Evolutionary conservation across 2,797 vertebrate genomes (phyloP), one percentile per base, ranked within the genome.

Genomic region (Botia kubotai): DNA sequence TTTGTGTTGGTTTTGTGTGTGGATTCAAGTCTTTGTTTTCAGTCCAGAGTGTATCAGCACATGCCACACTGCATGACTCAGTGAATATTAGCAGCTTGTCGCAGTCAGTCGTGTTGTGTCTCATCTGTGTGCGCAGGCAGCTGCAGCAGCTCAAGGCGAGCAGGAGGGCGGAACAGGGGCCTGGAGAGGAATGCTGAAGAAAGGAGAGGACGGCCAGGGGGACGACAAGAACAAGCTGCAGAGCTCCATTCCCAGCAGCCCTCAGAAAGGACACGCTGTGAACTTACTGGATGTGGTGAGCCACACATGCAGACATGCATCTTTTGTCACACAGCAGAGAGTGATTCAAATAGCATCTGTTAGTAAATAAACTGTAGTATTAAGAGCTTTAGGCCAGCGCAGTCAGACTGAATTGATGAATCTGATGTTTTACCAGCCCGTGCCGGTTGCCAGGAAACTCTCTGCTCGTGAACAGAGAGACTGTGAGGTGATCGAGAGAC

Each of bases 201-300:
- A 92, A n/a, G 97, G 96, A 85, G 97, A 98, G 63, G 97, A 99
- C 0, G 55, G 85, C 46, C 0, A 87, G 2, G 58, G 78, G 6
- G 93, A 95, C n/a, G 97, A 97, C 62, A 95, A 93, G 77, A 86
- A 86, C 26, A 92, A 90, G 82, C 82, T 82, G n/a, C 87, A 89
- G 62, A 77, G 87, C 81, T 57, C 89, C 3, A 73, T 92, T 16
- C 91, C 93, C 70, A 89, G 92, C 62, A 98, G 96, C 87, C 95
- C 97, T 69, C 96, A 97, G 6, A 98, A 92, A 87, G 96, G 96
- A 72, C 89, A 97, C 3, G 97, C 98, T 66, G 95, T 99, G 85
- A 99, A 99, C 90, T 89, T 99, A 13, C 92, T 99, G 69, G 98
- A 99, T 92, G 97, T 99, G 96, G 98, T 99, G 79, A n/a, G 93